These are phyloP conservation scores for Henricia sp. DNA, from an alignment of 53 echinoderm and acorn worm species.

Conservation along the genomic window DNA sequence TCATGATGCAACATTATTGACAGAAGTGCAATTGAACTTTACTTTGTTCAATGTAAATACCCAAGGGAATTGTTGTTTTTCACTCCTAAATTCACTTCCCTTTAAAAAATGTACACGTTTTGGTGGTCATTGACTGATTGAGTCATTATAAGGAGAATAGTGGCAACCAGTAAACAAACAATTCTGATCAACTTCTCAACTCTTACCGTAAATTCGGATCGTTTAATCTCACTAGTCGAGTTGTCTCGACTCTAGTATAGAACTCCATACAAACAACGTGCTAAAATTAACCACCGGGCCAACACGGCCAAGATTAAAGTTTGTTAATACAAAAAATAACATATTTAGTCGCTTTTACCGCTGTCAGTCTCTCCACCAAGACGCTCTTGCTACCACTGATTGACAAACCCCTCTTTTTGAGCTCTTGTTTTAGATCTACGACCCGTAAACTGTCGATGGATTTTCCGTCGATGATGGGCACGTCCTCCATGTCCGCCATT, in stretches of 20 bases:
- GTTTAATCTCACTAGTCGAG: too few species aligned
- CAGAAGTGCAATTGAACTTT: too few species aligned
- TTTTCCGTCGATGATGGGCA: constrained; percentile 69
- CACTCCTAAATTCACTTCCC: too few species aligned
- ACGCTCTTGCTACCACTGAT: constrained; percentile 82
- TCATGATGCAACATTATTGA: not conserved
- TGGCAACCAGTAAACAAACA: too few species aligned
- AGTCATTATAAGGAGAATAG: too few species aligned
- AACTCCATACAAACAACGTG: not conserved
- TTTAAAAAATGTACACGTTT: too few species aligned
- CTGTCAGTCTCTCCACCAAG: constrained; percentile 76
- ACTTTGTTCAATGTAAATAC: too few species aligned
- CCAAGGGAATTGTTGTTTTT: too few species aligned
- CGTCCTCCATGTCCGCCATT: constrained; percentile 71
- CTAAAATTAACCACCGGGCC: not conserved
- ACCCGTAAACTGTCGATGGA: constrained; percentile 76
- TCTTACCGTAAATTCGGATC: too few species aligned
- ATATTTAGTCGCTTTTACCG: constrained; percentile 81
- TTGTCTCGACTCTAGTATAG: too few species aligned
- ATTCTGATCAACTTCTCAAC: too few species aligned
- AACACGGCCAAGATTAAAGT: not conserved
- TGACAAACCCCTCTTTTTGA: constrained; percentile 83
- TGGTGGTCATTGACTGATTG: too few species aligned
- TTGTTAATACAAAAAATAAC: not conserved
- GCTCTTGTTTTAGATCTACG: constrained; percentile 86